Conservation (phyloP, 64 coral and sea anemone species). For the Exaiptasia diaphana region DNA sequence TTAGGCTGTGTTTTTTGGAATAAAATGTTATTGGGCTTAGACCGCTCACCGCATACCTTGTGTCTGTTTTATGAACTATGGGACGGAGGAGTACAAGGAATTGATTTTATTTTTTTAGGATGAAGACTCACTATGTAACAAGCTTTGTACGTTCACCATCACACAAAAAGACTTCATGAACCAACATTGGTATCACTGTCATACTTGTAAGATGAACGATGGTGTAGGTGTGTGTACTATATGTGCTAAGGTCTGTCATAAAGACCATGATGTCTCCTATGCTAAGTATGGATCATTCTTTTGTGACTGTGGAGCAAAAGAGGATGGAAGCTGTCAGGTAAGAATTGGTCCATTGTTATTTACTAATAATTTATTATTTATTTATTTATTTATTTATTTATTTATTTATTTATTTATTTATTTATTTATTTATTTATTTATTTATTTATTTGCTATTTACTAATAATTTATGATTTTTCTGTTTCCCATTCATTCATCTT, state of each 20-base stretch:
- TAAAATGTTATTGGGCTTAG: too few species aligned
- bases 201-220: conserved; percentile 98
- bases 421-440: too few species aligned
- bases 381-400: background rate
- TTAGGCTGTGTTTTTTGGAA: too few species aligned
- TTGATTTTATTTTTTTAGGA: conserved; percentile 52
- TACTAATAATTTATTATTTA: background rate
- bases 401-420: too few species aligned
- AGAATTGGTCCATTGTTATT: too few species aligned
- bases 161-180: conserved; percentile 98
- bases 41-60: too few species aligned
- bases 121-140: conserved; percentile 93
- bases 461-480: too few species aligned
- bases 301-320: conserved; percentile 97
- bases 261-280: conserved; percentile 90
- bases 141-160: conserved; percentile 92
- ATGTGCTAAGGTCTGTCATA: conserved; percentile 98
- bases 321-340: conserved; percentile 92
- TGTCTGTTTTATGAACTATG: too few species aligned
- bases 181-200: conserved; percentile 99
- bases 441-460: too few species aligned
- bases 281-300: conserved; percentile 99
- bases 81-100: too few species aligned
- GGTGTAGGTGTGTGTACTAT: conserved; percentile 93
- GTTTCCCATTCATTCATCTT: too few species aligned